Base-by-base conservation (phyloP, 2,113 vertebrate genomes). In the Tragulus kanchil region DNA sequence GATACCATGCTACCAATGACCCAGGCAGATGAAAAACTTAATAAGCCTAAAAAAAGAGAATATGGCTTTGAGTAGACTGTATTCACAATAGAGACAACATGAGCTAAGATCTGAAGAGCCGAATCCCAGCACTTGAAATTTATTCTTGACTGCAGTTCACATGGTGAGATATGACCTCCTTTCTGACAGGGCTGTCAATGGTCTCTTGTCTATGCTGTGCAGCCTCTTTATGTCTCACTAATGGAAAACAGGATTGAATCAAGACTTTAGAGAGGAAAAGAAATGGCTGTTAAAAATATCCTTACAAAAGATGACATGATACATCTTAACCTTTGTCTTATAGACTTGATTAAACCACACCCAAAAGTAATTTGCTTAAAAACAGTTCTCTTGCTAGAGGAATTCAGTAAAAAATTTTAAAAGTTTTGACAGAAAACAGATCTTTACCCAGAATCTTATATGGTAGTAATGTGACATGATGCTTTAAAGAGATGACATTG, bases 161-260 rank as follows among this genome's bases (percentile, higher is more conserved):
- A n/a, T 93, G 93, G 93, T 91, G 95, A 92, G 90, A 96, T 64
- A 17, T 95, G 88, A 93, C 94, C 93, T 97, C 81, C 71, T 97
- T 97, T 91, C 81, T 85, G 83, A 93, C 86, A 75, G 61, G 67
- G 64, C 54, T 82, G 54, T 83, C 71, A 89, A 10, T 89, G 78
- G 28, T 93, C 89, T 95, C 83, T 93, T 52, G 92, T 28, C 28
- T 85, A n/a, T n/a, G 73, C 59, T 79, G 3, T 89, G 65, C 56
- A 71, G 61, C 3, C 73, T 93, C 94, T 97, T 96, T 52, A 77
- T 85, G 86, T 19, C 75, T 91, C 56, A 85, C 85, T 79, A 79
- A 96, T 52, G 82, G 67, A 52, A 97, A 84, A 31, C 58, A 85
- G 45, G 56, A 91, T 15, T 50, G 89, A 93, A 87, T 75, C 21